Evolutionary conservation across 2,797 vertebrate genomes (phyloP).

Genomic region (Lepus townsendii): DNA sequence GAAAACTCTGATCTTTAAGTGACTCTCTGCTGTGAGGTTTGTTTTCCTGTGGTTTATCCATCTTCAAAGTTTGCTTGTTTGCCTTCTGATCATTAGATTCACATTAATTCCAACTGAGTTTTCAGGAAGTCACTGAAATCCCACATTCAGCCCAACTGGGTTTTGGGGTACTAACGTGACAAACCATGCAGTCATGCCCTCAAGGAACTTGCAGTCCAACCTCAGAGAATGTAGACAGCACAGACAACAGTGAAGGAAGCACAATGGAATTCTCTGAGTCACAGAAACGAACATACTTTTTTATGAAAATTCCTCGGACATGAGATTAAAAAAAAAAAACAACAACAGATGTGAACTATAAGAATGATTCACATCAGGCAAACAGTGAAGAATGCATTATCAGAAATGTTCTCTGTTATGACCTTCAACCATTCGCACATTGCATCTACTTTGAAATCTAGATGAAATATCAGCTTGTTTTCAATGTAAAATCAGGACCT

Average conservation of each 20-base stretch:
- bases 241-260: not conserved
- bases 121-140: not conserved
- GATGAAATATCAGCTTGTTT: not conserved
- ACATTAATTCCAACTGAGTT: not conserved
- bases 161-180: not conserved
- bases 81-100: not conserved
- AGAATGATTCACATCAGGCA: not conserved
- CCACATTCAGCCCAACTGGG: not conserved
- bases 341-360: not conserved
- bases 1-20: not conserved
- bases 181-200: not conserved
- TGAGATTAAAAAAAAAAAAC: not conserved
- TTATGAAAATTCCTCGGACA: not conserved
- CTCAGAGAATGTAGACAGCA: not conserved
- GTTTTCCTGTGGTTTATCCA: not conserved
- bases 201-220: not conserved
- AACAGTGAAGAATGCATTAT: not conserved
- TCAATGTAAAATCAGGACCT: not conserved
- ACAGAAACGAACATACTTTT: not conserved
- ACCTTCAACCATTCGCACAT: not conserved
- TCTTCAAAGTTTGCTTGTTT: not conserved
- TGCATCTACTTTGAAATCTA: constrained; percentile 1
- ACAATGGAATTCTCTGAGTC: not conserved
- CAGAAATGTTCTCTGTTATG: not conserved
- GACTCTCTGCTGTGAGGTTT: not conserved